These are phyloP conservation scores for Automeris io DNA, from an alignment of 2,888 invertebrate genomes.

Conservation along the genomic window DNA sequence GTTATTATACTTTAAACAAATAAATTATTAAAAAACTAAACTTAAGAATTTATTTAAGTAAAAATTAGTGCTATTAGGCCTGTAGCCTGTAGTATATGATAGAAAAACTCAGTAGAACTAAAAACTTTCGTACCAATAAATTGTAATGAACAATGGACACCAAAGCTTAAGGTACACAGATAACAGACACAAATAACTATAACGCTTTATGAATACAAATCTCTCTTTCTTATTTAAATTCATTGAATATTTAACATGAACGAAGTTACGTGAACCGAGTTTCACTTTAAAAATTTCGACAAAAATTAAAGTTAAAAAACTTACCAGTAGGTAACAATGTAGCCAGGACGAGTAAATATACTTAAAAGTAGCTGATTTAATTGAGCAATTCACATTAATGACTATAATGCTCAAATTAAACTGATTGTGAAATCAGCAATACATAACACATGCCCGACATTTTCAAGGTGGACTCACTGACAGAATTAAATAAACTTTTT, in stretches of 20 bases:
- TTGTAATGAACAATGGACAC: background rate
- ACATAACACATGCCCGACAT: constrained; percentile 51
- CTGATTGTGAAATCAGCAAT: constrained; percentile 11
- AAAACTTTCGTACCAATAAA: too few species aligned
- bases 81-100: too few species aligned
- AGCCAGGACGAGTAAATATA: background rate
- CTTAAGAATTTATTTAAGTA: too few species aligned
- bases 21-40: too few species aligned
- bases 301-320: constrained; percentile 14
- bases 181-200: background rate
- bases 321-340: constrained; percentile 19
- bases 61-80: too few species aligned
- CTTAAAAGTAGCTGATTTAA: background rate
- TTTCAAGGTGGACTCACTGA: constrained; percentile 32
- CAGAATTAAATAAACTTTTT: too few species aligned
- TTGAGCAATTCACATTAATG: background rate
- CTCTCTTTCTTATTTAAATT: constrained; percentile 40
- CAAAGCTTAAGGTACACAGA: background rate
- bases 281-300: constrained; percentile 26
- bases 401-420: background rate
- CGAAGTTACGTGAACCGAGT: constrained; percentile 11
- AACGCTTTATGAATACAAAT: constrained; percentile 25
- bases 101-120: too few species aligned
- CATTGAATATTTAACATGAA: constrained; percentile 20
- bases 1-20: too few species aligned